Conservation (phyloP, 2,888 invertebrate genomes). For the Malthinus flaveolus region DNA sequence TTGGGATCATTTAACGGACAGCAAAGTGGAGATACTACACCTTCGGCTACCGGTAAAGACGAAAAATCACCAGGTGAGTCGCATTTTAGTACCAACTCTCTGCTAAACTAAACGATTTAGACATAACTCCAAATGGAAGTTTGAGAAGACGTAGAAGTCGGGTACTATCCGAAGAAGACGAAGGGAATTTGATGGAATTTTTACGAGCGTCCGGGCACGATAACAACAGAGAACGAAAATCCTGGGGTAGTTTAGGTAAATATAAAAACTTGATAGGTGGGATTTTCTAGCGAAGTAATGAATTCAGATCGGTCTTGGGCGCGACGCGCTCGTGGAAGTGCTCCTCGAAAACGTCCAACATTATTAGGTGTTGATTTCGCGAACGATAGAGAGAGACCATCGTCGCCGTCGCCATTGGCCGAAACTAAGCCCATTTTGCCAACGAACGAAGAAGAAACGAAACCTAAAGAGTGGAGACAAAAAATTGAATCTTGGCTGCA, state of each 20-base stretch:
- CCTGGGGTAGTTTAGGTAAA: conserved; percentile 82
- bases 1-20: conserved; percentile 68
- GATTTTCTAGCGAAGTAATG: background rate
- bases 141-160: conserved; percentile 79
- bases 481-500: conserved; percentile 92
- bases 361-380: conserved; percentile 73
- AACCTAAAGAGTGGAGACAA: conserved; percentile 78
- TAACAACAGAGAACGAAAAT: conserved; percentile 74
- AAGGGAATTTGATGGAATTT: conserved; percentile 84
- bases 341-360: conserved; percentile 78
- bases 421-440: conserved; percentile 60
- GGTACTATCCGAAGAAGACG: conserved; percentile 81
- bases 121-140: conserved; percentile 89
- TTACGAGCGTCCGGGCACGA: conserved; percentile 77
- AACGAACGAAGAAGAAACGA: conserved; percentile 60
- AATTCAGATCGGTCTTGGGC: conserved; percentile 84
- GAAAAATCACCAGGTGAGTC: conserved; percentile 61
- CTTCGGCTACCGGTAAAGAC: conserved; percentile 47
- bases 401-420: conserved; percentile 66
- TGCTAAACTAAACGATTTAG: conserved; percentile 47
- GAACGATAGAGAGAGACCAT: conserved; percentile 72
- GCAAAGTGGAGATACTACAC: conserved; percentile 40
- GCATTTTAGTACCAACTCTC: background rate
- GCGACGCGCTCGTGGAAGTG: conserved; percentile 72
- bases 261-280: background rate